Evolutionary conservation across 2,888 invertebrate species (phyloP).

Genomic region (Rhyacophila evoluta): DNA sequence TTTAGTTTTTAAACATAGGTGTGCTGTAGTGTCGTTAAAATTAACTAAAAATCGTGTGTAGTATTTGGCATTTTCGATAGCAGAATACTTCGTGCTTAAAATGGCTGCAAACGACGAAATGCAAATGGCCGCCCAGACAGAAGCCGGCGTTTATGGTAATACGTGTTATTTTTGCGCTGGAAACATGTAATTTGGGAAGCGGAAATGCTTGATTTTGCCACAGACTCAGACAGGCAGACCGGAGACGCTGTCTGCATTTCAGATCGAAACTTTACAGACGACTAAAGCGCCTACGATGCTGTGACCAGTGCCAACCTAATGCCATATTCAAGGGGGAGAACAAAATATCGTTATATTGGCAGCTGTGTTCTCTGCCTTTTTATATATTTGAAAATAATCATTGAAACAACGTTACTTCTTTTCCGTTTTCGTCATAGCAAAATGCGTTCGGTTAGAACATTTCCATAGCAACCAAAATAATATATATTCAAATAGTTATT

Average conservation of each 20-base stretch:
- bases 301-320: neutral
- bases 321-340: neutral
- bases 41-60: no score
- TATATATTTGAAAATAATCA: no score
- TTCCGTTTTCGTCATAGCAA: no score
- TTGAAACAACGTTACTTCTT: no score
- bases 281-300: neutral
- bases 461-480: no score
- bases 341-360: no score
- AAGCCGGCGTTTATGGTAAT: neutral
- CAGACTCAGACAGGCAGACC: conserved; percentile 20
- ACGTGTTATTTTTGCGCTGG: neutral
- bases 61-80: no score
- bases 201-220: conserved; percentile 23
- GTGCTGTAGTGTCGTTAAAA: no score
- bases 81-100: neutral
- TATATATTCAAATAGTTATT: no score
- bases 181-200: conserved; percentile 10
- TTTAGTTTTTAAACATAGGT: no score
- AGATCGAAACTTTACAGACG: conserved; percentile 51
- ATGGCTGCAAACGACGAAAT: neutral
- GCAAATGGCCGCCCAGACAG: conserved; percentile 7
- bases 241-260: conserved; percentile 34
- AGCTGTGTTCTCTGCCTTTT: no score
- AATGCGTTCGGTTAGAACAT: no score